Base-by-base conservation (phyloP, 2,888 invertebrate species). In the Eledona agricola region DNA sequence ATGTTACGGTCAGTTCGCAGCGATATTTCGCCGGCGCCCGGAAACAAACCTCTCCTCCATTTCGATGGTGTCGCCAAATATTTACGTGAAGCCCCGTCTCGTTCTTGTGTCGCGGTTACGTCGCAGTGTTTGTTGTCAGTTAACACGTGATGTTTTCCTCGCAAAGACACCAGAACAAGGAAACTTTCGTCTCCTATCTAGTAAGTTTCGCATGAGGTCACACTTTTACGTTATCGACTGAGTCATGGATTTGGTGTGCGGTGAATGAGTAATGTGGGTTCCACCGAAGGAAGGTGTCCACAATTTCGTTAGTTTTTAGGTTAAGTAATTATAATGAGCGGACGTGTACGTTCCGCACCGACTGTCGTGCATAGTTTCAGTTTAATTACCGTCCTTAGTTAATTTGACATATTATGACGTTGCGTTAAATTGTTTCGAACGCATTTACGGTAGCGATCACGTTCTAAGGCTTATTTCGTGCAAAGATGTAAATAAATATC, bases 171-270 rank as follows among this genome's bases (percentile, higher is more conserved):
- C 49, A 37, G 35, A 54, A 54, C 26, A 49, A 54, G 31, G 54
- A 54, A 43, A 37, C 54, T 12, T 54, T 54, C 22, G 45, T 54
- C n/a, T 54, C 54, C 10, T 54, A 54, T 37, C 29, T 54, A 1
- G 53, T 53, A 47, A 53, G 53, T 53, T n/a, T n/a, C n/a, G n/a
- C n/a, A n/a, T n/a, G n/a, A n/a, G 12, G 13, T 25, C 23, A 38
- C 25, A 22, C 4, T 11, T 11, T 28, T 11, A 9, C n/a, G 26
- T 19, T 9, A 40, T 19, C 13, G 15, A 40, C 12, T 40, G 19
- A 40, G 3, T 28, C 22, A 23, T 37, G 6, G 4, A 9, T 25
- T 25, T 25, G 26, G 3, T 7, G 26, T 25, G 5, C 6, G 15
- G 7, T 38, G 15, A 4, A 5, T 38, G 23, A 9, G 23, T 25